Base-by-base conservation (phyloP, 2,113 vertebrate species). In the Daubentonia madagascariensis region DNA sequence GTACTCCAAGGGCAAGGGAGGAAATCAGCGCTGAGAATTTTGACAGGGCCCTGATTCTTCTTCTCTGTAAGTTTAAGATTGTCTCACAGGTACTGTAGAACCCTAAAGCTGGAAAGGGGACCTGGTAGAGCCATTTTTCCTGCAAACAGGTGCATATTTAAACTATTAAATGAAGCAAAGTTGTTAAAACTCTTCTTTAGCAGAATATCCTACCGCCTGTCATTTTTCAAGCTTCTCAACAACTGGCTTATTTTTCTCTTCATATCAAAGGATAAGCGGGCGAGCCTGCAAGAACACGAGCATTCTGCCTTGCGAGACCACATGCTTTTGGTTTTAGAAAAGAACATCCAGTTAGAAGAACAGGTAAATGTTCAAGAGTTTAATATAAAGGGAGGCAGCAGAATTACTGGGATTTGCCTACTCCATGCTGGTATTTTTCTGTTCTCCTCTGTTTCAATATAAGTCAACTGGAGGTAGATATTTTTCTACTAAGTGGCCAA, bases 281-380 rank as follows among this genome's bases (percentile, higher is more conserved):
- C 97, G 7, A 98, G 98, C 72, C 98, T 99, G 85, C 98, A 98
- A 12, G 98, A 99, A 54, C 99, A 99, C 50, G 99, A 99, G 91
- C 98, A 98, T 18, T 63, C 93, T 0, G 99, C 99, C 89, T 97
- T 99, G 81, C 98, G 97, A 92, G 99, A 99, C 85, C 99, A 99
- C 95, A 99, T 99, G 98, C 98, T 99, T 48, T 99, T 99, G 80
- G 99, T 99, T 97, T 98, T 99, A 97, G 99, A 99, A 92, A 99
- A 98, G 98, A 99, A 99, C 81, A 97, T 98, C 89, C 98, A n/a
- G 12, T 2, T 99, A 86, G 99, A 99, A 97, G 98, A 99, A 96
- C 98, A 99, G 98, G 99, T 99, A 98, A 96, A 91, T 8, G 37
- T 8, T 52, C 45, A 43, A 80, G 75, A 61, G 7, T 57, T 50